Conservation (phyloP, 2,113 vertebrate genomes). For the Sinocyclocheilus anophthalmus region DNA sequence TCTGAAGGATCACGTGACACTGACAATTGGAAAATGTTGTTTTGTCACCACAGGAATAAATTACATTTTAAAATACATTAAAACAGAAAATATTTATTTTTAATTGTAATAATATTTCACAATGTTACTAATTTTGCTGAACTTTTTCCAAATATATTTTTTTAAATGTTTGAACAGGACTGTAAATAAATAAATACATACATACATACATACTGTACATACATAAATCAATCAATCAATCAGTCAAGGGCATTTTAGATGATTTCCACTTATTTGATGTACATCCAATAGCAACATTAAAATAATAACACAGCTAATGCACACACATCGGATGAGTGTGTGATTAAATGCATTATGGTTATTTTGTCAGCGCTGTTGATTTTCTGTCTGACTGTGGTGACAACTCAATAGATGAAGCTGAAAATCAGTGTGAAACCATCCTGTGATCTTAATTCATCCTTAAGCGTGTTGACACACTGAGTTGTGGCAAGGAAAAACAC, state of each 20-base stretch:
- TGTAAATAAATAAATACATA: too few species aligned
- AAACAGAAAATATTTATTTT: too few species aligned
- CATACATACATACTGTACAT: too few species aligned
- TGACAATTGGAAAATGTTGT: background rate
- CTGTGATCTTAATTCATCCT: slow-evolving; percentile 23
- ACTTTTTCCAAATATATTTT: too few species aligned
- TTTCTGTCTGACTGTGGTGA: slow-evolving; percentile 17
- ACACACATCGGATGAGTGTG: background rate
- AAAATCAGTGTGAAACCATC: slow-evolving; percentile 22
- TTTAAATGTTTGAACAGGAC: too few species aligned
- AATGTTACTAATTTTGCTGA: too few species aligned
- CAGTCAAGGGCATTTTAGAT: too few species aligned
- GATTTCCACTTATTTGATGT: too few species aligned
- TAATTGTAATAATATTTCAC: too few species aligned
- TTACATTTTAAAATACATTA: background rate
- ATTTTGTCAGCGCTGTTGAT: slow-evolving; percentile 4
- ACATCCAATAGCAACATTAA: background rate
- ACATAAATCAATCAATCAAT: too few species aligned
- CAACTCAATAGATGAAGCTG: slow-evolving; percentile 1
- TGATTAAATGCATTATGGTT: slow-evolving; percentile 6
- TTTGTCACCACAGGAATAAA: background rate
- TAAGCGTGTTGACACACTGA: slow-evolving; percentile 4
- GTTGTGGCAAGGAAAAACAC: background rate
- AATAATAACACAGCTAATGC: background rate
- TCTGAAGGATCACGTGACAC: too few species aligned